Evolutionary conservation across 2,113 vertebrate species (phyloP), one percentile per base, ranked within the genome.

Genomic region (Catagonus wagneri): DNA sequence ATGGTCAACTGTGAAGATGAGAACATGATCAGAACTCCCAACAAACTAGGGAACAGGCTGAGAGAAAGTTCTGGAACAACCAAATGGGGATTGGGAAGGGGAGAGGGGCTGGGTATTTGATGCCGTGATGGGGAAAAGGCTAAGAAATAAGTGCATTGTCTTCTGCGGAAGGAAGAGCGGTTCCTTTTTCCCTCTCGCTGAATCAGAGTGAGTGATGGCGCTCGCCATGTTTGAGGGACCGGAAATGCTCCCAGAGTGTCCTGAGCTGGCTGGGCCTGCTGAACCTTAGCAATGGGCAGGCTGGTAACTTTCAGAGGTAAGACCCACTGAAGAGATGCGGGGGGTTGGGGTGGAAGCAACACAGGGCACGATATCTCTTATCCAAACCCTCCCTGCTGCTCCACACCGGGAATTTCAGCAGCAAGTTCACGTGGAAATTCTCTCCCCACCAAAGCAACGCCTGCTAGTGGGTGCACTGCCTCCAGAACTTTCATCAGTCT

Each of bases 381-480:
- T 52, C 22, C 0, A 4, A 29, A 23, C 4, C 0, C 6, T 10
- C 4, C 12, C 27, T 11, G 60, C 13, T 27, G 3, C 23, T 10
- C 25, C 2, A 1, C 3, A 1, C 9, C 9, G 9, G 16, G 60
- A 22, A 17, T 36, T 65, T 2, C 15, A 32, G 3, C 0, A 12
- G 11, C 0, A 0, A 7, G 19, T 7, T 23, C 20, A 0, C 3
- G 2, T 0, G 3, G 32, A 75, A 15, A 52, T 11, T 34, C 63
- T n/a, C 7, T 9, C 7, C 29, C n/a, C 36, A 2, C 6, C 19
- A 17, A 0, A 0, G 0, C 9, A 3, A 6, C 10, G 7, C 52
- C 15, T 2, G 7, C 20, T 3, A 13, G 6, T 36, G 8, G 10
- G 3, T 13, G 9, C 2, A 0, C 9, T 12, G 16, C 20, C 9